phyloP scores from a whole-genome alignment of 2,113 vertebrate species.

The Saccopteryx bilineata region DNA sequence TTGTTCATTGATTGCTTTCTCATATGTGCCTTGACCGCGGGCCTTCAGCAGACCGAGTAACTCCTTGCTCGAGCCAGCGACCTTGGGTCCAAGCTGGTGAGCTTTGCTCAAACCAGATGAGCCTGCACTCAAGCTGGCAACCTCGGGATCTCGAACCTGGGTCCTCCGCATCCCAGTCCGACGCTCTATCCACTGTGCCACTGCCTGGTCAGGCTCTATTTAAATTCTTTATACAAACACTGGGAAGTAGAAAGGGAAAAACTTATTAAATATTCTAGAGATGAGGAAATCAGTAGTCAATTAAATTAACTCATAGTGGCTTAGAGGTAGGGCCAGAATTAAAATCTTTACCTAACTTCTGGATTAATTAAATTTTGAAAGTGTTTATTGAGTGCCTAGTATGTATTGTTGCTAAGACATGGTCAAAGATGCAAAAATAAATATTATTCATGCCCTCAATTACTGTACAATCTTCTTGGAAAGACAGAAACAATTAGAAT shows the following conservation, averaged over 20 bases:
- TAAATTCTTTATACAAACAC: slow-evolving; percentile 48
- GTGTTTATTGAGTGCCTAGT: slow-evolving; percentile 24
- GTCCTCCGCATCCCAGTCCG: too few species aligned
- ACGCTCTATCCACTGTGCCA: too few species aligned
- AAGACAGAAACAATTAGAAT: slow-evolving; percentile 14
- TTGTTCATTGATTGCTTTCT: too few species aligned
- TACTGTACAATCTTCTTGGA: neutral
- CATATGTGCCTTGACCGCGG: too few species aligned
- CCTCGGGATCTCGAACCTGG: too few species aligned
- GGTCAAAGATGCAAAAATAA: slow-evolving; percentile 4
- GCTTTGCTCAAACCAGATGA: too few species aligned
- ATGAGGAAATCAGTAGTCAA: slow-evolving; percentile 37
- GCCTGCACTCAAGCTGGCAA: too few species aligned
- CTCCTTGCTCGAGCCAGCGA: too few species aligned
- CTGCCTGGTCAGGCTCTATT: neutral
- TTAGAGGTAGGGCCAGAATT: slow-evolving; percentile 42
- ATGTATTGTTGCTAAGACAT: neutral
- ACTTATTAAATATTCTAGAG: neutral
- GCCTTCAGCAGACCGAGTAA: too few species aligned
- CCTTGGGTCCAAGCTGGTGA: too few species aligned
- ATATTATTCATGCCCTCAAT: neutral
- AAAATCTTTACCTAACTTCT: slow-evolving; percentile 58
- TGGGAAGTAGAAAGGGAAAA: neutral
- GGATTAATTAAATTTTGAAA: slow-evolving; percentile 62
- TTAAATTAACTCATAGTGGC: slow-evolving; percentile 1